Base-by-base conservation (phyloP, 2,888 invertebrate species). In the Dolichopus griseipennis region DNA sequence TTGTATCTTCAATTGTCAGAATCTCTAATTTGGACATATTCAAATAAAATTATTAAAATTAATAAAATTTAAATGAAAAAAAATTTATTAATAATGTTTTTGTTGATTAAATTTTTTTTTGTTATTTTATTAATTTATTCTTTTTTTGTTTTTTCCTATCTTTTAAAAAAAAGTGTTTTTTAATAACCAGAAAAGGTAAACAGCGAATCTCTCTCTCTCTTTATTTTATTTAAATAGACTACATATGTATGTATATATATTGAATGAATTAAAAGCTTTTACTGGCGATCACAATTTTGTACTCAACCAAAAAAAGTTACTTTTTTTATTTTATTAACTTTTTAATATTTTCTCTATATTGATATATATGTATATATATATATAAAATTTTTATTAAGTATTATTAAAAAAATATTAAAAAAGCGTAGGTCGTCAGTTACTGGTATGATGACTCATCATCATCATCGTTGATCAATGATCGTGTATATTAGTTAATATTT, bases 151-250 rank as follows among this genome's bases (percentile, higher is more conserved):
- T 52, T 27, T 27, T 52, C 18, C 15, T 52, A 52, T 52, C 18
- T 18, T 52, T 18, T n/a, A n/a, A n/a, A 52, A 52, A 52, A 52
- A n/a, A 27, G 27, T 52, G 52, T 52, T 52, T 52, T 52, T 52
- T 52, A 52, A 12, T 52, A 52, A 9, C 52, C 52, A 52, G 64
- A 68, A 68, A 68, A 52, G 68, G 68, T 65, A 66, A 66, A 41
- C 65, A 43, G 9, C 52, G 52, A 2, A 52, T 18, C 52, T 52
- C 52, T 52, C 52, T 52, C 15, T 52, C 18, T 52, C 12, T 43
- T 43, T 12, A 4, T 43, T 43, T 10, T 15, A 43, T 34, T 7
- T 34, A 34, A 5, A 34, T 34, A 5, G 5, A 5, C 6, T 34
- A 34, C 34, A 34, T 34, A 34, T 34, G 34, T 34, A 34, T 34